Evolutionary conservation across 2,113 vertebrate genomes (phyloP).

Genomic region (Polypterus bichir): DNA sequence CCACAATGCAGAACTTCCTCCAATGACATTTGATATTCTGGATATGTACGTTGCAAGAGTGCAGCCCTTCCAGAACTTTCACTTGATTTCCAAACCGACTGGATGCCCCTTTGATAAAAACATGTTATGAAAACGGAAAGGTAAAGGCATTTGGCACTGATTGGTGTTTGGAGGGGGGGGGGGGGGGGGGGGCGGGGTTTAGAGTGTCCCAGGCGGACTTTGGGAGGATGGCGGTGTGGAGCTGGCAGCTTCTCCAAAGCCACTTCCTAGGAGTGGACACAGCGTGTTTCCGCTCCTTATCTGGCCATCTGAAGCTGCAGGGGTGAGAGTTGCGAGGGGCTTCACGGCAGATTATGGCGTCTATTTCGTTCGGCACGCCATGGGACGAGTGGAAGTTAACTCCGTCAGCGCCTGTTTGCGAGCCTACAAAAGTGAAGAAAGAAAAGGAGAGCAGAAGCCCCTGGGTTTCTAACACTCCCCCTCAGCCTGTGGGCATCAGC

Average conservation of each 20-base stretch:
- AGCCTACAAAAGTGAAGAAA: too few species aligned
- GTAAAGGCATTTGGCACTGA: background rate
- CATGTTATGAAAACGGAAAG: background rate
- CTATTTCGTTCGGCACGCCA: constrained; percentile 5
- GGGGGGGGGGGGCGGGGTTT: background rate
- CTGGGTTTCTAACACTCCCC: too few species aligned
- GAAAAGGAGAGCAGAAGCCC: too few species aligned
- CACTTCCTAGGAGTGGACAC: constrained; percentile 19
- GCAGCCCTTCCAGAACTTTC: too few species aligned
- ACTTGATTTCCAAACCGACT: too few species aligned
- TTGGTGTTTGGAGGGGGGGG: constrained; percentile 1
- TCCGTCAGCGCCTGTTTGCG: too few species aligned
- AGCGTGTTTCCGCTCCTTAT: constrained; percentile 9
- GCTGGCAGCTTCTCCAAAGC: constrained; percentile 27
- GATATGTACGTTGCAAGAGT: too few species aligned
- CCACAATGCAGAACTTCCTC: too few species aligned
- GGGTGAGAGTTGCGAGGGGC: constrained; percentile 14
- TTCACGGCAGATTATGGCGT: background rate
- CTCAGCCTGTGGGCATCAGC: too few species aligned
- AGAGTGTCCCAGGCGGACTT: constrained; percentile 18
- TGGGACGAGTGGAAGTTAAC: background rate
- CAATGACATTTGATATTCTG: too few species aligned
- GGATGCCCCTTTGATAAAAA: background rate
- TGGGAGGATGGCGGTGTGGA: constrained; percentile 19
- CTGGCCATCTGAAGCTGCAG: constrained; percentile 24